Base-by-base conservation (phyloP, 2,797 vertebrate genomes). In the Pseudochaenichthys georgianus region DNA sequence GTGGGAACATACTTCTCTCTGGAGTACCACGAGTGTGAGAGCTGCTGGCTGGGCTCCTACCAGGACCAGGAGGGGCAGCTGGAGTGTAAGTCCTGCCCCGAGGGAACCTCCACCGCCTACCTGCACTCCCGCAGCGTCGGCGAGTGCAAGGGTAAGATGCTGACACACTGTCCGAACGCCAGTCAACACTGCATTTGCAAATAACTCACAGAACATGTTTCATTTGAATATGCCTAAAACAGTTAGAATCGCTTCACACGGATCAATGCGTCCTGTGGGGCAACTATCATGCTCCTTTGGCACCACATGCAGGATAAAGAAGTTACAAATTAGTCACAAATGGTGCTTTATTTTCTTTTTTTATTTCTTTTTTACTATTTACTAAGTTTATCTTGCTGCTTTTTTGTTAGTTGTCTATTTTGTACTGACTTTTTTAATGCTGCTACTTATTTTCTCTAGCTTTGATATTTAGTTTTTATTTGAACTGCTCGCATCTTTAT, bases 51-150 rank as follows among this genome's bases (percentile, higher is more conserved):
- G 70, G 98, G 98, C 15, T 97, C 96, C 69, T 99, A 96, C 90
- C 98, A 99, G 87, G 96, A 99, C 82, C 94, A 96, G 81, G 98
- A 99, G 93, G 98, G 98, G 31, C 96, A 98, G 73, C 91, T 97
- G 52, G 96, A 98, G 85, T 99, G 98, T 75, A 98, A 97, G 87
- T 94, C 91, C 71, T 99, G 98, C 75, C 96, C 97, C 0, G 87
- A 94, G 52, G 96, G 95, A 52, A 98, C 91, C 17, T 95, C 96
- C 65, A 99, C 98, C 0, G 96, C 97, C 17, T 99, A 99, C 85
- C 95, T 98, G 15, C 98, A 99, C 79, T 98, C 98, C 13, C 97
- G 96, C 89, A 97, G 94, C 73, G 31, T 95, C 73, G 89, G 93
- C 0, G 97, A 99, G 81, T 99, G 98, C 88, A 99, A 96, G 97